Evolutionary conservation across 2,888 invertebrate genomes (phyloP).

Genomic region (Ligdia adustata): DNA sequence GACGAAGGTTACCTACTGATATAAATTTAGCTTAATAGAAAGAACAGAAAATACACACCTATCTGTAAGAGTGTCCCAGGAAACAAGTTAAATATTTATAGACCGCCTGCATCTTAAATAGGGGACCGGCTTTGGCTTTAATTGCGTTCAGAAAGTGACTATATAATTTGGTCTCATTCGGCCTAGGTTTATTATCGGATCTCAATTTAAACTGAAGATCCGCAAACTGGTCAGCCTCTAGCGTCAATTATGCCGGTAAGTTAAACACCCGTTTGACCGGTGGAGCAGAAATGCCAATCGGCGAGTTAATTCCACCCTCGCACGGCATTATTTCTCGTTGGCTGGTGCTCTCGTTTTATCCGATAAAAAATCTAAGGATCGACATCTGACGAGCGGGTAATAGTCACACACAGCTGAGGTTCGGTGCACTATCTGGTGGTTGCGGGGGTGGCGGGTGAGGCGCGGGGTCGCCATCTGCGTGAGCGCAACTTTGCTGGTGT

Average conservation of each 20-base stretch:
- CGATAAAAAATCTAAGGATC: constrained; percentile 68
- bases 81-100: constrained; percentile 16
- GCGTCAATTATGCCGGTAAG: constrained; percentile 34
- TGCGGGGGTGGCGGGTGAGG: constrained; percentile 41
- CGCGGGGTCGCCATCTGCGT: constrained; percentile 54
- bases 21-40: constrained; percentile 26
- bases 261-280: constrained; percentile 36
- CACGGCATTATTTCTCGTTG: constrained; percentile 39
- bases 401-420: constrained; percentile 55
- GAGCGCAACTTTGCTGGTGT: constrained; percentile 44
- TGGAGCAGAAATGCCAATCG: constrained; percentile 33
- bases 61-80: constrained; percentile 6
- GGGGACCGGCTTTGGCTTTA: constrained; percentile 11
- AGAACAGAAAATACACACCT: constrained; percentile 4
- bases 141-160: constrained; percentile 15
- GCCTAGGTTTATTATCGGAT: constrained; percentile 31
- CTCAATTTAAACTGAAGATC: constrained; percentile 33
- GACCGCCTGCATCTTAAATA: constrained; percentile 13
- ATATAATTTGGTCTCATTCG: constrained; percentile 21
- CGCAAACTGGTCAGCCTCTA: constrained; percentile 33
- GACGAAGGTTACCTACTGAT: constrained; percentile 29
- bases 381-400: constrained; percentile 68
- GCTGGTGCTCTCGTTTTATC: constrained; percentile 44
- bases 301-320: constrained; percentile 40
- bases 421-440: constrained; percentile 66